phyloP scores from a whole-genome alignment of 2,797 vertebrate species.

The Hemibagrus guttatus region DNA sequence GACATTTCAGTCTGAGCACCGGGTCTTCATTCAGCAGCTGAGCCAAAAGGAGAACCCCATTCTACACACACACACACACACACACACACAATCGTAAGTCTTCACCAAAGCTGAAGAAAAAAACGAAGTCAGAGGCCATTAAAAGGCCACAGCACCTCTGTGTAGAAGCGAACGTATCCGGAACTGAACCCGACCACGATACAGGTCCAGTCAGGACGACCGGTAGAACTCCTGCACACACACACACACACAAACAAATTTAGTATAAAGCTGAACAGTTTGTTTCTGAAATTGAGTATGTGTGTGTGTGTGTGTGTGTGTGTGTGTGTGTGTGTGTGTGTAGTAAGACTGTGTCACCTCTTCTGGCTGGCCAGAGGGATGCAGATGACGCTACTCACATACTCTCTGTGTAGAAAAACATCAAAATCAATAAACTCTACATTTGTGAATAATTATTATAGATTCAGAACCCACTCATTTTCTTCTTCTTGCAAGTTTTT shows the following conservation, averaged over 20 bases:
- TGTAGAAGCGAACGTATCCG: conserved; percentile 96
- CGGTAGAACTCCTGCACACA: conserved; percentile 88
- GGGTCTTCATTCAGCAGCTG: conserved; percentile 94
- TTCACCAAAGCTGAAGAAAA: not conserved
- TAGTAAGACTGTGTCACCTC: conserved; percentile 76
- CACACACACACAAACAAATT: not conserved
- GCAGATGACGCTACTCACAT: conserved; percentile 87
- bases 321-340: not conserved
- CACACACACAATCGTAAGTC: not conserved
- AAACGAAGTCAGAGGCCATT: not conserved
- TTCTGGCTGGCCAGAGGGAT: conserved; percentile 97
- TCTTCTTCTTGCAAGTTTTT: not conserved
- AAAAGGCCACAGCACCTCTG: conserved; percentile 79
- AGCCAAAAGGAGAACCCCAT: conserved; percentile 90
- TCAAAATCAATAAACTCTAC: not conserved
- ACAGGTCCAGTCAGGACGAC: conserved; percentile 97
- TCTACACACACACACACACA: conserved; percentile 69
- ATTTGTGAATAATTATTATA: not conserved
- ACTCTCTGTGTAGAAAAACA: conserved; percentile 78
- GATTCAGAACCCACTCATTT: not conserved
- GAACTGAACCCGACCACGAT: conserved; percentile 94
- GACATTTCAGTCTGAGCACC: conserved; percentile 92
- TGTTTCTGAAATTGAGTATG: not conserved
- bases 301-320: not conserved
- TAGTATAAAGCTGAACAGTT: not conserved